Evolutionary conservation across 2,113 vertebrate species (phyloP).

Genomic region (Oreochromis tanganicae): DNA sequence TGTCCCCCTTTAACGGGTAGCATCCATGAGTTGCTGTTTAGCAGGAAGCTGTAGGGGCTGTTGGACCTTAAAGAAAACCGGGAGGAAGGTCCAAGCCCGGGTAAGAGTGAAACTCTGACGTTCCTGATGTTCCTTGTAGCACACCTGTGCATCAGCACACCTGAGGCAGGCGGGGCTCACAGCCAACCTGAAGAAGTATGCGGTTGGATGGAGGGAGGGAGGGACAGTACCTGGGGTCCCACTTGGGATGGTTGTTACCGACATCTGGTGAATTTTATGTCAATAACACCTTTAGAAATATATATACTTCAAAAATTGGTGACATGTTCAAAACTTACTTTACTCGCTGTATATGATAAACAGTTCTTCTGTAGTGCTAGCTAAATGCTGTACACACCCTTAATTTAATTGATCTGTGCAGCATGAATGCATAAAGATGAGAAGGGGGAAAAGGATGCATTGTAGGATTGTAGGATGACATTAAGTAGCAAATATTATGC

Average conservation of each 20-base stretch:
- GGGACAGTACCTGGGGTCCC: not conserved
- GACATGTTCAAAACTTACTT: not conserved
- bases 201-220: not conserved
- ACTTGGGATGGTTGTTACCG: rapidly evolving
- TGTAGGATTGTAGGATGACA: not conserved
- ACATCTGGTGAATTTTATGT: not conserved
- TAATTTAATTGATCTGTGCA: rapidly evolving
- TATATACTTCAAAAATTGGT: not conserved
- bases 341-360: not conserved
- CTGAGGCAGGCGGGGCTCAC: not conserved
- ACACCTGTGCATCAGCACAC: not conserved
- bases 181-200: not conserved
- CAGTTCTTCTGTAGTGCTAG: not conserved
- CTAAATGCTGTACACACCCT: not conserved
- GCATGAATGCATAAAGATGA: not conserved
- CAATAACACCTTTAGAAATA: not conserved
- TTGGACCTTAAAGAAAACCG: not conserved
- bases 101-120: not conserved
- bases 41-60: not conserved
- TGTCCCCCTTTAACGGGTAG: too few relatives aligned
- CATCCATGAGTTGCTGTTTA: not conserved
- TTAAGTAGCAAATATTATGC: not conserved
- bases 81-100: not conserved
- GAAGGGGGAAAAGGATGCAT: not conserved
- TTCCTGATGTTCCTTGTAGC: not conserved